Base-by-base conservation (phyloP, 2,888 invertebrate genomes). In the Phaonia tiefii region DNA sequence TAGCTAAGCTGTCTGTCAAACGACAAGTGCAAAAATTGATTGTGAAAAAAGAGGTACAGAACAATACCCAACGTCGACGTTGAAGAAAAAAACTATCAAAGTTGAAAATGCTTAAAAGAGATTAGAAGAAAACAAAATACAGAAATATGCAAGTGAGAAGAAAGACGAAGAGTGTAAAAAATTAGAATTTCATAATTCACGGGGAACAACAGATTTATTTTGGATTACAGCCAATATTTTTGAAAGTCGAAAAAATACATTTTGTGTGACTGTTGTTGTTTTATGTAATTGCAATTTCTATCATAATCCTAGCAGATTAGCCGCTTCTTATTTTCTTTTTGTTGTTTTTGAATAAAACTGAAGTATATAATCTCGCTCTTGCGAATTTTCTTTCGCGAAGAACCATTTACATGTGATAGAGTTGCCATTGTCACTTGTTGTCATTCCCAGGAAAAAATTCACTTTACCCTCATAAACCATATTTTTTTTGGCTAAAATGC, bases 141-240 rank as follows among this genome's bases (percentile, higher is more conserved):
- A 31, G 51, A 70, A 79, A 69, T 44, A 76, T 46, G 42, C 65
- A 31, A 31, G 56, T 54, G 63, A 63, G 66, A 31, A 22, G 31
- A 66, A 60, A 42, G 66, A 49, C 54, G 69, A 54, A 70, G n/a
- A n/a, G 60, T 77, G 44, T 65, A 15, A 79, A 83, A 54, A 75
- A 70, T 56, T 22, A 58, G 25, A 63, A 79, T 83, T 80, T 74
- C 37, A 66, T 74, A 69, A 69, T 66, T 73, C 65, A 79, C 49
- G 79, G 73, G 70, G 15, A 75, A 58, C 20, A 4, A 37, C 25
- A 8, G 37, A 60, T 22, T 56, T 3, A 60, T 74, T 77, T 81
- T 81, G 81, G 81, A 81, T 75, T 78, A 72, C 20, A 42, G 81
- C 81, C 81, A 81, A 81, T 77, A 80, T 66, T 67, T 69, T 63